Percentiles rank a stretch among this genome's conserved stretches.
These are phyloP conservation scores for Plectrocnemia conspersa DNA, from an alignment of 1,140 invertebrate genomes.

Conservation along the genomic window DNA sequence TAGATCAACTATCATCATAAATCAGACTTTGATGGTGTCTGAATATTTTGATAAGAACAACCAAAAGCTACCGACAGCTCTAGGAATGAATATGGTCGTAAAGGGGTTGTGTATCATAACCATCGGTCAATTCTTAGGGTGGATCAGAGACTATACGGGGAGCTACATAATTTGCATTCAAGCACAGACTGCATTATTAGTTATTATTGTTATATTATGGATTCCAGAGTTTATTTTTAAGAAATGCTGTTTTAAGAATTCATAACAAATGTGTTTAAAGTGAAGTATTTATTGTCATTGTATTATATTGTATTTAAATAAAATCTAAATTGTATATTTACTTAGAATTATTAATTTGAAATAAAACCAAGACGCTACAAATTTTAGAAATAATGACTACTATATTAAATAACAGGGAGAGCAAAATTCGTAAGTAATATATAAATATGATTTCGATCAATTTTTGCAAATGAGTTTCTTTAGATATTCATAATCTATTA, in stretches of 20 bases:
- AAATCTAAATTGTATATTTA: no score
- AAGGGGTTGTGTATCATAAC: conserved; percentile 64
- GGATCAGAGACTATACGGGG: conserved; percentile 57
- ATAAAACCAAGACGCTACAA: no score
- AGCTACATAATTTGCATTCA: conserved; percentile 61
- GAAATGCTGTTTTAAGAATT: background rate
- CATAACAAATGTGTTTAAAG: background rate
- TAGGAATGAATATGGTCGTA: conserved; percentile 67
- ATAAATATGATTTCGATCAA: no score
- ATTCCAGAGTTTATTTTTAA: conserved; percentile 50
- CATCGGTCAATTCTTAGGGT: conserved; percentile 63
- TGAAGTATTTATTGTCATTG: no score
- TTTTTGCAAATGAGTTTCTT: no score
- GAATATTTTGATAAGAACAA: conserved; percentile 56
- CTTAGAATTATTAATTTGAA: no score
- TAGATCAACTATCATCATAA: conserved; percentile 62
- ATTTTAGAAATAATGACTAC: no score
- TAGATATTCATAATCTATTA: no score
- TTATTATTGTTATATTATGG: conserved; percentile 56
- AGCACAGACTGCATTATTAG: conserved; percentile 54
- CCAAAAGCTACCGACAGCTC: conserved; percentile 58
- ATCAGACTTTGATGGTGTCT: conserved; percentile 65
- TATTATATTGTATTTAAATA: no score
- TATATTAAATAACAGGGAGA: no score
- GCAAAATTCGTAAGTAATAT: no score